Conservation (phyloP, 2,113 vertebrate species). For the Isurus oxyrinchus region DNA sequence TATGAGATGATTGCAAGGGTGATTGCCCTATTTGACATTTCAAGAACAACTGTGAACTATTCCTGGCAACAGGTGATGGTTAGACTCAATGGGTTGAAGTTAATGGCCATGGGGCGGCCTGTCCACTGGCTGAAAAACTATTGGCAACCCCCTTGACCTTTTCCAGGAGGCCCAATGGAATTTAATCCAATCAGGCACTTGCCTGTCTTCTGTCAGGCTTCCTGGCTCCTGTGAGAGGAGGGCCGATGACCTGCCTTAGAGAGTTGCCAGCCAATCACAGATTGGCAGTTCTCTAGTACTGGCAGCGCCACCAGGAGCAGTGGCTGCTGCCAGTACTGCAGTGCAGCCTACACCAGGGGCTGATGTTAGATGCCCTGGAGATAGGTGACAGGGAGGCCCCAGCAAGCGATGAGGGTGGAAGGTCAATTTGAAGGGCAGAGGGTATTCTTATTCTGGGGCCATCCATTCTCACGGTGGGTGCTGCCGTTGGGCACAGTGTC, state of each 20-base stretch:
- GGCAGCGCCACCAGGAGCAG: background rate
- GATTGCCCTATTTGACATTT: background rate
- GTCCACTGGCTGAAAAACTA: background rate
- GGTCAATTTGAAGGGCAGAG: too few species aligned
- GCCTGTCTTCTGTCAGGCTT: background rate
- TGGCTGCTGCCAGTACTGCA: background rate
- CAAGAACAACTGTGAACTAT: background rate
- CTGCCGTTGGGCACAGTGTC: too few species aligned
- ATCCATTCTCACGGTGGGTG: too few species aligned
- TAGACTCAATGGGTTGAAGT: background rate
- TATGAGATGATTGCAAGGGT: background rate
- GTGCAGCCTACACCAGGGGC: background rate
- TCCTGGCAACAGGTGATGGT: background rate
- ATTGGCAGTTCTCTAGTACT: too few species aligned
- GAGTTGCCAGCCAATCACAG: background rate
- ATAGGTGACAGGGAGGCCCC: too few species aligned
- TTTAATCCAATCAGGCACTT: background rate
- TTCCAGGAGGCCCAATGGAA: background rate
- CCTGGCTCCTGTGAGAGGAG: background rate
- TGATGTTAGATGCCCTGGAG: background rate
- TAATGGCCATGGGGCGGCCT: background rate
- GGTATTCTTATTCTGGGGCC: too few species aligned
- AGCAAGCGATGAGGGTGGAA: too few species aligned
- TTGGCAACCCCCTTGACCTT: too few species aligned
- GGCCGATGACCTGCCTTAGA: background rate